phyloP scores from a whole-genome alignment of 2,113 vertebrate genomes.

The Tragulus kanchil region DNA sequence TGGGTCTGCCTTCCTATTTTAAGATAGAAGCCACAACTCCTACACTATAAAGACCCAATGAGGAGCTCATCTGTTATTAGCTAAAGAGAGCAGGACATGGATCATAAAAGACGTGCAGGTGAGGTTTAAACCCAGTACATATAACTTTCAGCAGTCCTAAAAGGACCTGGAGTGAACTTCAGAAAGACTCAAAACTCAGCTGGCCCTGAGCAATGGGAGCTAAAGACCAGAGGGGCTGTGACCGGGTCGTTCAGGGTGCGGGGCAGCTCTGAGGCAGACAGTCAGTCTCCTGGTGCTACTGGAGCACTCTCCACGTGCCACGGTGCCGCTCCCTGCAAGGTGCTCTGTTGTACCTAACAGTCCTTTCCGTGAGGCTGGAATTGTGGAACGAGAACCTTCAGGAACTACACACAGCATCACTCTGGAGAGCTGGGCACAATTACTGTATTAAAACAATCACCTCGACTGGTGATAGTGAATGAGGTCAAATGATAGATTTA shows the following conservation, averaged over 20 bases:
- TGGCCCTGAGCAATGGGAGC: neutral
- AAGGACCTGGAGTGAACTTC: neutral
- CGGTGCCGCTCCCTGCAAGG: neutral
- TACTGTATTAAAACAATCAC: neutral
- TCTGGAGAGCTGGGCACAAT: neutral
- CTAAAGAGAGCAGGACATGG: neutral
- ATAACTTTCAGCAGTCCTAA: neutral
- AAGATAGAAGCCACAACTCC: neutral
- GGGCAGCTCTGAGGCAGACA: rapidly evolving
- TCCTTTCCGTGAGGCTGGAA: neutral
- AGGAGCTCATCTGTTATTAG: constrained; percentile 22
- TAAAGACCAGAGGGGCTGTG: neutral
- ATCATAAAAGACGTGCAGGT: neutral
- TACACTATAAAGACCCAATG: neutral
- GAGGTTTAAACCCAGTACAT: neutral
- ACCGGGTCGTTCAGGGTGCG: neutral
- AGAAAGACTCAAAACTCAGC: neutral
- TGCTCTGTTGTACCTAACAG: rapidly evolving
- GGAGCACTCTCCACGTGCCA: neutral
- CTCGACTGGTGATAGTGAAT: rapidly evolving
- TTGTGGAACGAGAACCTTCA: neutral
- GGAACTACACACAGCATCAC: neutral
- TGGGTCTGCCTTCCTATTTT: neutral
- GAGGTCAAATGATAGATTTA: neutral
- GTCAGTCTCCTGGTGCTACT: rapidly evolving